phyloP scores from a whole-genome alignment of 2,113 vertebrate genomes.

The Cottus gobio region DNA sequence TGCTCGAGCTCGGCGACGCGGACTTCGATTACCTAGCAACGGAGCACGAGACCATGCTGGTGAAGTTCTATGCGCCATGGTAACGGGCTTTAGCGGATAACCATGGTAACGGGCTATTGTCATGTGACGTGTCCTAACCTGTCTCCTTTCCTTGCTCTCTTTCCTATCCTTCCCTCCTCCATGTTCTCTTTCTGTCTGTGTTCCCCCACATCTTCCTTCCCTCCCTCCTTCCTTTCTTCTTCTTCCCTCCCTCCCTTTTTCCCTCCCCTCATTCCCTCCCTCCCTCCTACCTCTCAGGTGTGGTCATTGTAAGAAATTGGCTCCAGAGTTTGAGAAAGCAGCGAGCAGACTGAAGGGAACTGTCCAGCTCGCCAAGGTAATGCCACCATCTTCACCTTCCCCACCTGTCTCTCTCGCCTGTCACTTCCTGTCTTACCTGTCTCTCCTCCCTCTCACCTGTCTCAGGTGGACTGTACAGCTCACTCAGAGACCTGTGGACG shows the following conservation, averaged over 20 bases:
- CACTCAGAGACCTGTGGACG: slow-evolving; percentile 70
- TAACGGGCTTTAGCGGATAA: slow-evolving; percentile 44
- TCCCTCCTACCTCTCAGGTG: slow-evolving; percentile 70
- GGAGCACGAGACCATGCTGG: slow-evolving; percentile 83
- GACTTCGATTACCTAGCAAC: slow-evolving; percentile 81
- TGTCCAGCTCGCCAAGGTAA: slow-evolving; percentile 80
- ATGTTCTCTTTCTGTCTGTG: too few relatives aligned
- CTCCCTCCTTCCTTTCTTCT: too few relatives aligned
- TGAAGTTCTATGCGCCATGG: slow-evolving; percentile 85
- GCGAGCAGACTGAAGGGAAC: slow-evolving; percentile 76
- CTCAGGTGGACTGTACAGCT: slow-evolving; percentile 81
- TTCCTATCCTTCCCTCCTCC: too few relatives aligned
- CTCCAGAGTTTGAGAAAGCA: slow-evolving; percentile 83
- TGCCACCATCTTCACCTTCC: background rate
- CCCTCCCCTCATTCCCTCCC: too few relatives aligned
- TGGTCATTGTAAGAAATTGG: slow-evolving; percentile 82
- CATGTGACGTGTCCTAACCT: too few relatives aligned
- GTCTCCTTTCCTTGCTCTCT: background rate
- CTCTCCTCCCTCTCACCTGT: background rate
- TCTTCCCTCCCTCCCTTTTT: too few relatives aligned
- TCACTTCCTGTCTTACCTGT: background rate
- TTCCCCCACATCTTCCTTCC: too few relatives aligned
- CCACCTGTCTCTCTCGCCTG: background rate
- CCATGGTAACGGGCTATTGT: too few relatives aligned
- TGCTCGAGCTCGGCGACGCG: slow-evolving; percentile 78